Percentiles rank a stretch among this genome's conserved stretches.
Evolutionary conservation across 1,140 invertebrate species (phyloP).

Genomic region (Rhyacophila brunnea): DNA sequence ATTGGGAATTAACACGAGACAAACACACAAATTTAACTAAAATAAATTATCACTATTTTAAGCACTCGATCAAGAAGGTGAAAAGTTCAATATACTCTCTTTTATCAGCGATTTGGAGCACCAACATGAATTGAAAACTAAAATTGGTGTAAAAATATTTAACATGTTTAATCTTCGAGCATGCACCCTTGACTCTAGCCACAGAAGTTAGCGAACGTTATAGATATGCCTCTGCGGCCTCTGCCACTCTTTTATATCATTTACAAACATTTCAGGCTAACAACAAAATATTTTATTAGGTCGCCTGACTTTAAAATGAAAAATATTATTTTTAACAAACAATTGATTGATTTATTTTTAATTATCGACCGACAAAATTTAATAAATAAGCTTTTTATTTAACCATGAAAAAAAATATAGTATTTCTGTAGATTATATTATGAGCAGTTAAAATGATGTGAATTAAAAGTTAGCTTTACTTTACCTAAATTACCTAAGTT

Average conservation of each 20-base stretch:
- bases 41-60: constrained; percentile 51
- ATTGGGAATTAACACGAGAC: constrained; percentile 29
- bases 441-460: too few relatives aligned
- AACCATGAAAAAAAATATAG: too few relatives aligned
- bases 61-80: constrained; percentile 55
- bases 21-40: constrained; percentile 47
- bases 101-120: constrained; percentile 50
- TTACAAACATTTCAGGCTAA: too few relatives aligned
- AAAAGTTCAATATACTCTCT: constrained; percentile 55
- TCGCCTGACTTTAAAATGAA: too few relatives aligned
- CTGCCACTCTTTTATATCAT: too few relatives aligned
- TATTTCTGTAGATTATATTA: too few relatives aligned
- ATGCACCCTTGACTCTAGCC: constrained; percentile 48
- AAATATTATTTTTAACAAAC: too few relatives aligned
- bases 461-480: too few relatives aligned
- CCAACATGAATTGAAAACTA: constrained; percentile 54
- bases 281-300: too few relatives aligned
- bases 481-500: neutral
- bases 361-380: too few relatives aligned
- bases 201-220: constrained; percentile 11
- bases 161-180: constrained; percentile 56
- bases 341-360: too few relatives aligned
- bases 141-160: constrained; percentile 57
- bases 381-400: too few relatives aligned
- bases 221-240: neutral